A percentile compares a stretch with the other conserved stretches of the same genome.
phyloP scores from a whole-genome alignment of 2,888 invertebrate genomes.

The Colletes collaris region DNA sequence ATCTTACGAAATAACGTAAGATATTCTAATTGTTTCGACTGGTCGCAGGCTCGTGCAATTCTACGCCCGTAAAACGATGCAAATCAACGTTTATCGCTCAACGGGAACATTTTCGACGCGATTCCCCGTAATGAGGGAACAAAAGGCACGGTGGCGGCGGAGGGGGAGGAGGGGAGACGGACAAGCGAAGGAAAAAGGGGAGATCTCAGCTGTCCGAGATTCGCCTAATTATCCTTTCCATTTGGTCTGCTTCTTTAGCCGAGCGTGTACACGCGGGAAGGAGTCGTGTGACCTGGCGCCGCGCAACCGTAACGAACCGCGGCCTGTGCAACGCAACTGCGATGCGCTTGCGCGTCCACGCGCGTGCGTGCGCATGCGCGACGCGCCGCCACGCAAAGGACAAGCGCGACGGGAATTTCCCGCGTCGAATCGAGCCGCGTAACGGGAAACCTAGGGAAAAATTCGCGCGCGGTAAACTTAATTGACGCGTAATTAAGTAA shows the following conservation, averaged over 20 bases:
- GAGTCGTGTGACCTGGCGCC: conserved; percentile 68
- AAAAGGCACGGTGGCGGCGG: too few species aligned
- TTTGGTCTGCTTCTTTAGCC: conserved; percentile 69
- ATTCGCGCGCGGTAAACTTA: conserved; percentile 24
- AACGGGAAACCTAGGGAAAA: conserved; percentile 43
- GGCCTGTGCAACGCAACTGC: conserved; percentile 7
- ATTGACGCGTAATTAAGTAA: conserved; percentile 54
- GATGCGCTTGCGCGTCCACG: conserved; percentile 25
- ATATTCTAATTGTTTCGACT: too few species aligned
- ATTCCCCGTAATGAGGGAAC: background rate
- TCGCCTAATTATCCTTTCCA: conserved; percentile 67
- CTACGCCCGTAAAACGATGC: background rate
- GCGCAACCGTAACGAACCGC: conserved; percentile 61
- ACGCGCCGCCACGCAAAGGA: background rate
- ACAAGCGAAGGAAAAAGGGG: background rate
- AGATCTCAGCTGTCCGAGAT: conserved; percentile 50
- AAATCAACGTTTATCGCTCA: background rate
- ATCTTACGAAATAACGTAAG: too few species aligned
- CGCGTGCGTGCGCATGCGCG: conserved; percentile 20
- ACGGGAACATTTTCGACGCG: background rate
- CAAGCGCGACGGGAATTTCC: conserved; percentile 23
- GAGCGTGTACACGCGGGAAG: conserved; percentile 59
- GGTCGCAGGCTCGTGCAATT: background rate
- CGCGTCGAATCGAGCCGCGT: conserved; percentile 23
- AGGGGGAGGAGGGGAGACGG: too few species aligned